Evolutionary conservation across 2,888 invertebrate genomes (phyloP), one percentile per base, ranked within the genome.

Genomic region (Aspidiotus rigidus): DNA sequence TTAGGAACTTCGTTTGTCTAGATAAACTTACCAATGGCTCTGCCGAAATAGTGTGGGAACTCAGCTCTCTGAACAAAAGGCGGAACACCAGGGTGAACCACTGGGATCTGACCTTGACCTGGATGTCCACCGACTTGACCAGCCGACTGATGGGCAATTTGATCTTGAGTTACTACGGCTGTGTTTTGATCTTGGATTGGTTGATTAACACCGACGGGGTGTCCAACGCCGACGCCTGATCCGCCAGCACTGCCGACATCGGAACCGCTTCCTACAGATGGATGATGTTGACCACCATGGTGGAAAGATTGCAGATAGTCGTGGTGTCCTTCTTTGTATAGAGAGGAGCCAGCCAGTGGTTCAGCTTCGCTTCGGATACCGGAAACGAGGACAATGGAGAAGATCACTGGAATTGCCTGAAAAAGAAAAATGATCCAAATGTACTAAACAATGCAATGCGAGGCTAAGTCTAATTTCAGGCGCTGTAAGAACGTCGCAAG

Each of bases 111-210:
- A n/a, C 53, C 55, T 11, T 11, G 28, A 13, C 44, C 63, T 6
- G 53, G 17, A 11, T 44, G 63, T n/a, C 39, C 40, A 16, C 16
- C 63, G 1, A 63, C 39, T 10, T 63, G 63, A 53, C 44, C 62
- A 8, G 53, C 63, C 7, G 63, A 53, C n/a, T 15, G 11, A 15
- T 63, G 63, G 7, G 63, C 10, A 15, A 54, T 15, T 16, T 63
- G 63, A 54, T 63, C 63, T 54, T 63, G 63, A 0, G 63, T 13
- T 8, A 63, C 63, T 13, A 49, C 54, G 28, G 17, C 6, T 13
- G 62, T 17, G 49, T 49, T 49, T 63, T 63, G 63, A 39, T 63
- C 63, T 63, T 63, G 63, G 13, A 63, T 63, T 63, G 49, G 63
- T 53, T 49, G 53, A n/a, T 17, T 63, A 11, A 49, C 10, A 6